Conservation (phyloP, 1,140 invertebrate species). For the Aleiodes sp. region DNA sequence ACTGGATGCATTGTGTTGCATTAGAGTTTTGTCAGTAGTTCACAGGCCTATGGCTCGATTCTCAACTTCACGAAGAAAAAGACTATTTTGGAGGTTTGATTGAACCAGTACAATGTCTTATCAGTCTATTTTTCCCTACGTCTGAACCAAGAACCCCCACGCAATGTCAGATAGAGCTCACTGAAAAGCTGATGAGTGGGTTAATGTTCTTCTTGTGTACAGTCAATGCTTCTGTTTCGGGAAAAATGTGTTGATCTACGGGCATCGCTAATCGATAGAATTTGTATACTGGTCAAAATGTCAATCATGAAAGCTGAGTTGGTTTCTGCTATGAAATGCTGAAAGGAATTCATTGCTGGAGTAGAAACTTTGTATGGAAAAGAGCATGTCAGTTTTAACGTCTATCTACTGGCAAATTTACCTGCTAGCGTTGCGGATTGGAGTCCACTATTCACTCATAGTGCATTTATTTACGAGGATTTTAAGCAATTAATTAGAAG, state of each 20-base stretch:
- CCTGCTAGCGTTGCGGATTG: slow-evolving; percentile 32
- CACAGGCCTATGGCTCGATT: slow-evolving; percentile 33
- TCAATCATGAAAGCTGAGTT: slow-evolving; percentile 21
- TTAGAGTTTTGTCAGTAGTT: slow-evolving; percentile 33
- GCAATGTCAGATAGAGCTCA: neutral
- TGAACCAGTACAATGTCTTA: too few relatives aligned
- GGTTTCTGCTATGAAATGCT: neutral
- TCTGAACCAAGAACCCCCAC: too few relatives aligned
- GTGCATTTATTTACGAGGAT: slow-evolving; percentile 23
- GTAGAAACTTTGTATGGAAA: slow-evolving; percentile 29
- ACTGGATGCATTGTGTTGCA: slow-evolving; percentile 38
- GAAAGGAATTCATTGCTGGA: slow-evolving; percentile 17
- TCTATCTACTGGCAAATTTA: slow-evolving; percentile 34
- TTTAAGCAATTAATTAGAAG: neutral
- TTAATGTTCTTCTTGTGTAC: slow-evolving; percentile 17
- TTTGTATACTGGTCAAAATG: slow-evolving; percentile 15
- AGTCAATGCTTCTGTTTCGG: neutral
- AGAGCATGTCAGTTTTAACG: slow-evolving; percentile 30
- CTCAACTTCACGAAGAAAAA: too few relatives aligned
- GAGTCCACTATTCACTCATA: slow-evolving; percentile 34
- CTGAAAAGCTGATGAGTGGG: slow-evolving; percentile 42
- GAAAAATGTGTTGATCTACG: slow-evolving; percentile 24
- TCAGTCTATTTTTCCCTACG: too few relatives aligned
- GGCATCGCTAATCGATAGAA: slow-evolving; percentile 9
- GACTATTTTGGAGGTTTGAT: too few relatives aligned